Evolutionary conservation across 2,888 invertebrate species (phyloP).

Genomic region (Dasysyrphus albostriatus): DNA sequence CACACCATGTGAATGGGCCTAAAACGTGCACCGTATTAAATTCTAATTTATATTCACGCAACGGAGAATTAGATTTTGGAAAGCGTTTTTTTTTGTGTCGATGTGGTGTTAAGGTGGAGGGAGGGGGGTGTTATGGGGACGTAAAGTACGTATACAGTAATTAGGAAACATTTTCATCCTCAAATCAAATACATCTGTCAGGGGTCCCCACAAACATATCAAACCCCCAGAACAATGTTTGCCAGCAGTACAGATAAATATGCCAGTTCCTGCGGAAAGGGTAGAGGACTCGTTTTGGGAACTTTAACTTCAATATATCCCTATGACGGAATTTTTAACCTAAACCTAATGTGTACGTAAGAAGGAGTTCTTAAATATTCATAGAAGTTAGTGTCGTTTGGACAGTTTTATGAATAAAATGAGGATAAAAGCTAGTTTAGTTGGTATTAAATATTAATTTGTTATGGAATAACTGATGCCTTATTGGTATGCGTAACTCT

Average conservation of each 20-base stretch:
- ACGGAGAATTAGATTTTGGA: conserved; percentile 75
- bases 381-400: conserved; percentile 70
- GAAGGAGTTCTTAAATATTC: conserved; percentile 60
- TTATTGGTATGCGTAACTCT: neutral
- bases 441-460: conserved; percentile 46
- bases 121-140: neutral
- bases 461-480: neutral
- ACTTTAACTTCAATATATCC: conserved; percentile 17
- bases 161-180: conserved; percentile 71
- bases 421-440: conserved; percentile 27
- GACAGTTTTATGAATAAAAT: conserved; percentile 50
- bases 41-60: conserved; percentile 76
- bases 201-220: conserved; percentile 48
- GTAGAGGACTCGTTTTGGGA: conserved; percentile 25
- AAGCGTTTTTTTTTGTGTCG: conserved; percentile 52
- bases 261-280: neutral
- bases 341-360: conserved; percentile 32
- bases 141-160: conserved; percentile 43
- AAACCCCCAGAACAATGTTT: neutral
- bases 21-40: conserved; percentile 72
- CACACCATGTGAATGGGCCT: conserved; percentile 65
- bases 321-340: conserved; percentile 4
- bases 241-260: neutral
- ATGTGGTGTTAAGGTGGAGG: neutral
- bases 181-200: conserved; percentile 74